Evolutionary conservation across 2,113 vertebrate genomes (phyloP).

Genomic region (Chinchilla lanigera): DNA sequence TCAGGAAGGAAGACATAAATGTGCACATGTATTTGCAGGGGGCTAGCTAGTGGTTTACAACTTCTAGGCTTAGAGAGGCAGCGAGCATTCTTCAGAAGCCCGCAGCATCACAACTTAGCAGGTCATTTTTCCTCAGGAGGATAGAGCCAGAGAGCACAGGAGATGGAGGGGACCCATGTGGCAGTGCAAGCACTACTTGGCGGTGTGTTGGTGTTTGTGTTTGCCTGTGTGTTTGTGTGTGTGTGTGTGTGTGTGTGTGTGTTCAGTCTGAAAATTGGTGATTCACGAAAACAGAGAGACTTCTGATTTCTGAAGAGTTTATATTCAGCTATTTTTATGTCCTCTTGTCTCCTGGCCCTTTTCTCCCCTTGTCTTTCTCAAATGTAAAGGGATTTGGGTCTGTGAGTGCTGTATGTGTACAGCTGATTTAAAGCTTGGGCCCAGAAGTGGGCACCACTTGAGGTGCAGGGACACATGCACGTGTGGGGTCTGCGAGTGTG

Average conservation of each 20-base stretch:
- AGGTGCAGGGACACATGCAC: neutral
- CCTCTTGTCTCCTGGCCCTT: conserved; percentile 63
- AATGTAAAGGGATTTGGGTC: neutral
- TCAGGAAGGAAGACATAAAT: neutral
- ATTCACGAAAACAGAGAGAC: conserved; percentile 62
- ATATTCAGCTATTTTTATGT: conserved; percentile 76
- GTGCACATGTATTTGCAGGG: neutral
- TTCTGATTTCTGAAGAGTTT: conserved; percentile 72
- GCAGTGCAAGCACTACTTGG: neutral
- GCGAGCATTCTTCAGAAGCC: neutral
- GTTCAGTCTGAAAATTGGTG: conserved; percentile 65
- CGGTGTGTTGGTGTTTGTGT: neutral
- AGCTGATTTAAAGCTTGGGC: neutral
- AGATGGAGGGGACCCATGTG: neutral
- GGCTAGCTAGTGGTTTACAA: neutral
- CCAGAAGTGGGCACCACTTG: neutral
- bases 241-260: neutral
- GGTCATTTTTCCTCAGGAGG: neutral
- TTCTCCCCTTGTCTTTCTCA: conserved; percentile 39
- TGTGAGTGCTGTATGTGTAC: neutral
- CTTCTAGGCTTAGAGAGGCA: neutral
- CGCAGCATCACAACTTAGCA: neutral
- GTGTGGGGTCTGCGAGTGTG: accelerated
- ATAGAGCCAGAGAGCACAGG: neutral
- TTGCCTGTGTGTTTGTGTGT: neutral